Percentiles rank a stretch among this genome's conserved stretches.
These are phyloP conservation scores for Prenolepis imparis DNA, from an alignment of 2,888 invertebrate genomes.

Conservation along the genomic window DNA sequence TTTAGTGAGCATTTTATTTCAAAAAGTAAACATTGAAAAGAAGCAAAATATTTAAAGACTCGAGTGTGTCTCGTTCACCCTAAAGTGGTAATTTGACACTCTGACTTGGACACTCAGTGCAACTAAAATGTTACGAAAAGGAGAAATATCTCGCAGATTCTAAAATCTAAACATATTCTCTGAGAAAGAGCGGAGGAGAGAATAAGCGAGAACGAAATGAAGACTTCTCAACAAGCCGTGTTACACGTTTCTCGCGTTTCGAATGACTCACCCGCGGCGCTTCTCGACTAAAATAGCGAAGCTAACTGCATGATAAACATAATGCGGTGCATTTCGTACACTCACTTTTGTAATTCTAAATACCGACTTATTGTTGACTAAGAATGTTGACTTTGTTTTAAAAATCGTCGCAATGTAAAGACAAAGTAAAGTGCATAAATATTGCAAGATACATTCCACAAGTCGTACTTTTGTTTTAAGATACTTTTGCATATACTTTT, in stretches of 20 bases:
- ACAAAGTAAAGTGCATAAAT: background rate
- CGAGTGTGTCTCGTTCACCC: constrained; percentile 29
- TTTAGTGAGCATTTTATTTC: background rate
- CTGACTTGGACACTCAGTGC: constrained; percentile 64
- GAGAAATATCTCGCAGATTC: constrained; percentile 75
- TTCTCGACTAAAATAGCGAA: constrained; percentile 77
- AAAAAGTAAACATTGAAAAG: background rate
- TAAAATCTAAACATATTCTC: constrained; percentile 82
- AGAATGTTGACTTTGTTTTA: background rate
- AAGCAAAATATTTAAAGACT: no score
- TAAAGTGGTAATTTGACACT: constrained; percentile 78
- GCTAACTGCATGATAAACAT: constrained; percentile 41
- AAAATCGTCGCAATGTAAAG: background rate
- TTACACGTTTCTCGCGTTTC: constrained; percentile 67
- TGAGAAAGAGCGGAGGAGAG: constrained; percentile 46
- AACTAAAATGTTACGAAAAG: constrained; percentile 57
- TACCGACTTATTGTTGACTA: background rate
- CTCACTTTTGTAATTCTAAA: background rate
- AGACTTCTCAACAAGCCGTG: constrained; percentile 53
- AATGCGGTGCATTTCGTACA: background rate
- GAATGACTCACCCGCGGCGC: constrained; percentile 71
- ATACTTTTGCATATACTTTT: background rate
- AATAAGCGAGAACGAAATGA: constrained; percentile 46
- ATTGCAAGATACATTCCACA: background rate
- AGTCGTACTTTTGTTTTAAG: background rate